Conservation (phyloP, 2,888 invertebrate genomes). For the Campaea margaritaria region DNA sequence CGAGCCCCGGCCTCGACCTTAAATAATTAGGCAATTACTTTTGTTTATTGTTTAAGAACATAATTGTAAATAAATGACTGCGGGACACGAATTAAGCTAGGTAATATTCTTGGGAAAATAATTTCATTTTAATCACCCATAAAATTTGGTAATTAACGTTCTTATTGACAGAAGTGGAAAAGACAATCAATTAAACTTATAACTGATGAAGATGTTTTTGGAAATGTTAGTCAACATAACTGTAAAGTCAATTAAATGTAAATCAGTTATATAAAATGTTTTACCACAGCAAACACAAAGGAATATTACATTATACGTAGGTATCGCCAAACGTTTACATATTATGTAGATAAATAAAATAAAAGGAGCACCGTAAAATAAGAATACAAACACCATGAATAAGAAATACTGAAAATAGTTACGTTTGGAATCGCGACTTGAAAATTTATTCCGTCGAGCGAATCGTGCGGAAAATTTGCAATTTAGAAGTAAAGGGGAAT, state of each 20-base stretch:
- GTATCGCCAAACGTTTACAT: neutral
- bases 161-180: conserved; percentile 9
- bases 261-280: neutral
- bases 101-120: conserved; percentile 39
- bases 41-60: conserved; percentile 68
- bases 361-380: conserved; percentile 35
- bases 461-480: conserved; percentile 85
- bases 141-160: conserved; percentile 16
- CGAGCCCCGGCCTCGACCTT: conserved; percentile 53
- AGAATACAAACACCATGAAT: conserved; percentile 59
- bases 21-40: conserved; percentile 79
- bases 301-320: neutral
- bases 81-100: conserved; percentile 49
- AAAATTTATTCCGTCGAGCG: conserved; percentile 79
- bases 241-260: neutral
- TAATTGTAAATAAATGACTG: conserved; percentile 61
- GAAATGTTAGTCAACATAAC: neutral
- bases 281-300: neutral
- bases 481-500: conserved; percentile 84
- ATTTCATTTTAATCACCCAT: conserved; percentile 30
- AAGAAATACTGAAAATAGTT: conserved; percentile 71
- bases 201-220: neutral
- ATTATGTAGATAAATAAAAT: conserved; percentile 15
- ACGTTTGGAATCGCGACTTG: conserved; percentile 70
- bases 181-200: neutral